Conservation (phyloP, 1,140 invertebrate genomes). For the Gonatopus flavifemur region DNA sequence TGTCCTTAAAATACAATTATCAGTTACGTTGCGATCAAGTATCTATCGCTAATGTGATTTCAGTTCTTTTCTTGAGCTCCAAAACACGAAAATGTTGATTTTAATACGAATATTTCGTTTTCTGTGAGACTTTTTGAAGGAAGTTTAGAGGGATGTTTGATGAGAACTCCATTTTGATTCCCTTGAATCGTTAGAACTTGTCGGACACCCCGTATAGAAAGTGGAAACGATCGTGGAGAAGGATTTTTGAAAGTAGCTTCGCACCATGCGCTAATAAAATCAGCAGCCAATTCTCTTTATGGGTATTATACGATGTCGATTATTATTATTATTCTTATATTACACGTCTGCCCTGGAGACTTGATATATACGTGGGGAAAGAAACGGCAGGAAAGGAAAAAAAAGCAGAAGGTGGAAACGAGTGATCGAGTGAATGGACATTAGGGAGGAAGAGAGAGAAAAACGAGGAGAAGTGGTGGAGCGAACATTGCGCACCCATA, state of each 20-base stretch:
- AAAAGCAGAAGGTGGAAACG: constrained; percentile 10
- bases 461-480: constrained; percentile 3
- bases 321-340: constrained; percentile 28
- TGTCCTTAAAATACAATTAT: too few relatives aligned
- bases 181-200: too few relatives aligned
- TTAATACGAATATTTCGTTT: too few relatives aligned
- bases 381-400: constrained; percentile 8
- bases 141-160: too few relatives aligned
- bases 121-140: too few relatives aligned
- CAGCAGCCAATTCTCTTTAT: constrained; percentile 29
- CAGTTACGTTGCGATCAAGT: too few relatives aligned
- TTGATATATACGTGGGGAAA: constrained; percentile 3
- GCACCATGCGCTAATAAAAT: constrained; percentile 28
- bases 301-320: constrained; percentile 24
- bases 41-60: too few relatives aligned
- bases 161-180: too few relatives aligned
- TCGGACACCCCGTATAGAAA: too few relatives aligned
- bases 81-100: too few relatives aligned
- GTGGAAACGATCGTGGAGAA: background rate
- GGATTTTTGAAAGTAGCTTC: constrained; percentile 7
- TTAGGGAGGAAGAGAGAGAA: background rate
- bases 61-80: too few relatives aligned
- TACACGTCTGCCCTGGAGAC: constrained; percentile 15
- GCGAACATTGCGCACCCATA: constrained; percentile 10
- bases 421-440: constrained; percentile 7